phyloP scores from a whole-genome alignment of 1,140 invertebrate genomes.

The Drosophila aff. region DNA sequence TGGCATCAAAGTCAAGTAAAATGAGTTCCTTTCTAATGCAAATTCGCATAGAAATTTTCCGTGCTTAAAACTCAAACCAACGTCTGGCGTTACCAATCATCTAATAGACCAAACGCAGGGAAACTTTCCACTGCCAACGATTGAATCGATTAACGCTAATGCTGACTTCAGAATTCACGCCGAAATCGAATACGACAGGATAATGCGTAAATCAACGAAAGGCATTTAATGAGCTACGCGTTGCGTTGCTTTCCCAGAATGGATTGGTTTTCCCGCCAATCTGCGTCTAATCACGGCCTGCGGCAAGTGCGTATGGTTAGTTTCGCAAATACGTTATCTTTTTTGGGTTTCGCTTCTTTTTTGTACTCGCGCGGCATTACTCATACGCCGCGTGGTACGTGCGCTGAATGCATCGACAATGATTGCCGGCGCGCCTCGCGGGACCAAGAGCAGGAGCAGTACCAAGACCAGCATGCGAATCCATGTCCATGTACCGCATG shows the following conservation, averaged over 20 bases:
- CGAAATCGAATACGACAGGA: constrained; percentile 9
- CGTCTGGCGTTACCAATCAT: background rate
- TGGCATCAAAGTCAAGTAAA: no score
- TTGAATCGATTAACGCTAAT: background rate
- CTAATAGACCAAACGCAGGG: background rate
- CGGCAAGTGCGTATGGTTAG: constrained; percentile 22
- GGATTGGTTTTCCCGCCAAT: constrained; percentile 8
- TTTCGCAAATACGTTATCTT: constrained; percentile 26
- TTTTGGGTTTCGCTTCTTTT: background rate
- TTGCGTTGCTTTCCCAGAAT: constrained; percentile 1
- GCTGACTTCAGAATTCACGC: background rate
- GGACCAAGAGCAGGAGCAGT: background rate
- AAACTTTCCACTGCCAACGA: background rate
- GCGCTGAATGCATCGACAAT: constrained; percentile 47
- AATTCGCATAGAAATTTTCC: no score
- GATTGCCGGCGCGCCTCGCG: constrained; percentile 5
- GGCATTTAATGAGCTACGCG: constrained; percentile 37
- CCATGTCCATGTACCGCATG: constrained; percentile 2
- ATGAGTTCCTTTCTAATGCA: no score
- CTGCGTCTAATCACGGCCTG: constrained; percentile 34
- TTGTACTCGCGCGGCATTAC: constrained; percentile 32
- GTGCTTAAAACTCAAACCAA: background rate
- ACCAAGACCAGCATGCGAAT: constrained; percentile 3
- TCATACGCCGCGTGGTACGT: constrained; percentile 55
- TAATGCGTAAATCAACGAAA: constrained; percentile 31